Evolutionary conservation across 2,797 vertebrate species (phyloP).

Genomic region (Pseudochirops cupreus): DNA sequence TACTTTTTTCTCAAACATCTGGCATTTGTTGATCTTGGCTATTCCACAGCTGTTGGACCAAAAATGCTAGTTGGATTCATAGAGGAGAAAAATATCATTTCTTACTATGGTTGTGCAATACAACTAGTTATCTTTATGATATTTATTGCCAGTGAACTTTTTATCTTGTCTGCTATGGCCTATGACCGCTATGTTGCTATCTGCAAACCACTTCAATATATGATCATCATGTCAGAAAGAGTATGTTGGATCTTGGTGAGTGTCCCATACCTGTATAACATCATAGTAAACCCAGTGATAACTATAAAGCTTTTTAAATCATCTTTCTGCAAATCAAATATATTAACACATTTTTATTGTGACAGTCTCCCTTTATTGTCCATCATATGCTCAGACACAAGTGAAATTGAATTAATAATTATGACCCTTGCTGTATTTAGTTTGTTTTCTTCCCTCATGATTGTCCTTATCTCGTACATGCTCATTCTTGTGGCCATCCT

Average conservation of each 20-base stretch:
- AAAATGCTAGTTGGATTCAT: slow-evolving; percentile 36
- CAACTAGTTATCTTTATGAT: slow-evolving; percentile 33
- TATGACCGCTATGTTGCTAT: slow-evolving; percentile 37
- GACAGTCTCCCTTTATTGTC: slow-evolving; percentile 50
- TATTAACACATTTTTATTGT: slow-evolving; percentile 63
- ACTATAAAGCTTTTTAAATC: slow-evolving; percentile 45
- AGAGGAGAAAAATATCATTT: background rate
- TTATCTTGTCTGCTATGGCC: slow-evolving; percentile 43
- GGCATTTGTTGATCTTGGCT: slow-evolving; percentile 58
- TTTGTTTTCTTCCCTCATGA: slow-evolving; percentile 32
- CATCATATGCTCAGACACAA: slow-evolving; percentile 47
- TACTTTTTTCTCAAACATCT: slow-evolving; percentile 72
- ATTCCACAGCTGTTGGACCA: slow-evolving; percentile 56
- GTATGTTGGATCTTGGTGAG: background rate
- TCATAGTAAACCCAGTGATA: slow-evolving; percentile 1
- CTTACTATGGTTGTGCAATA: slow-evolving; percentile 5
- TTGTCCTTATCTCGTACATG: slow-evolving; percentile 66
- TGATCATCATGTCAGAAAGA: slow-evolving; percentile 45
- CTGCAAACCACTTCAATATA: slow-evolving; percentile 47
- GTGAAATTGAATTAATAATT: slow-evolving; percentile 50
- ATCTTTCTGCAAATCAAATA: slow-evolving; percentile 23
- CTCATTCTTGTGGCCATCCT: slow-evolving; percentile 59
- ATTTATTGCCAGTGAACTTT: slow-evolving; percentile 58
- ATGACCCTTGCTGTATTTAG: slow-evolving; percentile 37
- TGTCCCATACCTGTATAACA: slow-evolving; percentile 33